Evolutionary conservation across 1,140 invertebrate species (phyloP), one percentile per base, ranked within the genome.

Genomic region (Ceratina calcarata): DNA sequence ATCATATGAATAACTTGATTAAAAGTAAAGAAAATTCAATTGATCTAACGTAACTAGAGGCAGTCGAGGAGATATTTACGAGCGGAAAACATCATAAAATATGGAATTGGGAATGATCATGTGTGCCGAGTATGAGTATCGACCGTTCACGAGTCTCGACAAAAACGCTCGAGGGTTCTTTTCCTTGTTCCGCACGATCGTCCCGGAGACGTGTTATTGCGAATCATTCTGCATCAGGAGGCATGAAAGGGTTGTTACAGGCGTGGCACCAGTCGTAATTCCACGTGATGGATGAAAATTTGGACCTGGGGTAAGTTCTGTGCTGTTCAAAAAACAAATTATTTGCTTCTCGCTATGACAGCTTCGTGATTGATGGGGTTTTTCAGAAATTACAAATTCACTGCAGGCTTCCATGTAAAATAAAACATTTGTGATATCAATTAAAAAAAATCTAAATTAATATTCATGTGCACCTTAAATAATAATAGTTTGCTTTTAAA

Each of bases 81-180:
- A 73, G 57, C 67, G 45, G 37, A 49, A 55, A 24, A 27, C 6
- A 37, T 37, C 3, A 13, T 22, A 22, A 22, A 55, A 24, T 61
- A 73, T 67, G 61, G 66, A 78, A 72, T 83, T 82, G 75, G 51
- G 60, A 69, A 81, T 76, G 74, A 67, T 81, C 74, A 27, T 73
- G 57, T 67, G 24, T 16, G 32, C n/a, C 24, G 24, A n/a, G 24
- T n/a, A 10, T 62, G 51, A 55, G 62, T 51, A 69, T 82, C 61
- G 68, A 53, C 67, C 58, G 20, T 45, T 53, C 32, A 8, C n/a
- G 0, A 22, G 16, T 2, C 12, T 0, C 49, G 12, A n/a, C 51
- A 22, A 32, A 58, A 57, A 24, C 13, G 4, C 53, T 22, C 10
- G 10, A 16, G 7, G 24, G 7, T 1, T 13, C 7, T 18, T 57